phyloP scores from a whole-genome alignment of 2,888 invertebrate genomes.

The Tinea trinotella region DNA sequence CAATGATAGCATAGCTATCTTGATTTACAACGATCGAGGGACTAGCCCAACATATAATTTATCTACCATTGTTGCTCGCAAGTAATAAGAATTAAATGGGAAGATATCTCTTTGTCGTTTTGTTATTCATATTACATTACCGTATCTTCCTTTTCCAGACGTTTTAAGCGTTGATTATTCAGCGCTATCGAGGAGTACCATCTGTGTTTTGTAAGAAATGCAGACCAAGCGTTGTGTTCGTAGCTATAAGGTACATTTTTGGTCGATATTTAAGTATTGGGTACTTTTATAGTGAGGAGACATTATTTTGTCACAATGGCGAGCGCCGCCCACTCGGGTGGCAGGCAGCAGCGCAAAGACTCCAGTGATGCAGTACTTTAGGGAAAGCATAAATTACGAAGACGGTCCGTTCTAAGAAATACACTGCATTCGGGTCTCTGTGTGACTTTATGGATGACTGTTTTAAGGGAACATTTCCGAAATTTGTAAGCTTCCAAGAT shows the following conservation, averaged over 20 bases:
- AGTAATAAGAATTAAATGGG: slow-evolving; percentile 66
- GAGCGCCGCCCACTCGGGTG: slow-evolving; percentile 63
- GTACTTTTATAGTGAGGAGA: slow-evolving; percentile 60
- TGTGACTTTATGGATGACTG: slow-evolving; percentile 19
- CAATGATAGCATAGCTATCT: slow-evolving; percentile 22
- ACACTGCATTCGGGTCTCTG: slow-evolving; percentile 42
- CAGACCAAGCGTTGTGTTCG: slow-evolving; percentile 35
- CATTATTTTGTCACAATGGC: slow-evolving; percentile 72
- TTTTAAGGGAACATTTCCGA: slow-evolving; percentile 10
- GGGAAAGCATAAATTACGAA: slow-evolving; percentile 66
- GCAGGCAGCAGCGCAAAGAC: slow-evolving; percentile 47
- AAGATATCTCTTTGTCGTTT: slow-evolving; percentile 65
- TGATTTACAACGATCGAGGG: slow-evolving; percentile 39
- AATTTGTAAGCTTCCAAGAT: slow-evolving; percentile 6
- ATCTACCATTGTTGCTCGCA: slow-evolving; percentile 52
- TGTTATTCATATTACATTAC: slow-evolving; percentile 71
- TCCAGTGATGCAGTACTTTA: slow-evolving; percentile 68
- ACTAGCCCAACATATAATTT: slow-evolving; percentile 37
- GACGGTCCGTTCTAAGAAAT: slow-evolving; percentile 44
- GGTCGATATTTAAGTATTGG: slow-evolving; percentile 30
- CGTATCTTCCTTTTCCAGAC: slow-evolving; percentile 71
- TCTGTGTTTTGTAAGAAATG: slow-evolving; percentile 38
- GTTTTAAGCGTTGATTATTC: slow-evolving; percentile 73
- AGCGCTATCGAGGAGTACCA: slow-evolving; percentile 62
- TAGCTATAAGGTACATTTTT: slow-evolving; percentile 44